Evolutionary conservation across 2,113 vertebrate species (phyloP), one percentile per base, ranked within the genome.

Genomic region (Acrocephalus arundinaceus): DNA sequence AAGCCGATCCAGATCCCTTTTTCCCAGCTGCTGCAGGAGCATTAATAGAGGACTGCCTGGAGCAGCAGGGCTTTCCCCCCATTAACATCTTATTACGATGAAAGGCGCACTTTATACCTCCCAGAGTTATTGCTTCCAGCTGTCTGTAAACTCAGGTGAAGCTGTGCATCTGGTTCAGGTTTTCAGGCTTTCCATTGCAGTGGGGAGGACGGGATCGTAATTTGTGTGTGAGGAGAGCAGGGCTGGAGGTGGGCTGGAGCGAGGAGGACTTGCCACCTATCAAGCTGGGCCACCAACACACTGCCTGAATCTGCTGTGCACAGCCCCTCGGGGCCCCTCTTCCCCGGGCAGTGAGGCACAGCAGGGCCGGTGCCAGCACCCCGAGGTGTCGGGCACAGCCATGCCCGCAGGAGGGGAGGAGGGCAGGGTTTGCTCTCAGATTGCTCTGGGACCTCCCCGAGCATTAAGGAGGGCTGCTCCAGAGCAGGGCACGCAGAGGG

Each of bases 111-210:
- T 92, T 87, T 78, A 43, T 88, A 58, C 93, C 90, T 93, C 85
- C 54, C 49, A 7, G 68, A 96, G 83, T 95, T 95, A 96, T 58
- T 93, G 83, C 88, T 96, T 96, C 95, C 93, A 95, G 52, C 90
- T 86, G 68, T 35, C 96, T 89, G 90, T 91, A 87, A 95, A 85
- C 61, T 72, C 92, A 90, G 93, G 90, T 86, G 92, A 86, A 86
- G 58, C 54, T 33, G 4, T 8, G 67, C 92, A 95, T 90, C 94
- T 96, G 90, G 92, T 94, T 96, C 75, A 41, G 73, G 65, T 95
- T 95, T 93, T 17, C 83, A 35, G 92, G 57, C 70, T 65, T 78
- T 41, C 74, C 5, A 0, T 3, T 61, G 91, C 74, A 70, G 54
- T 0, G 20, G 17, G 54, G 43, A 80, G 48, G 31, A 59, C 1